Base-by-base conservation (phyloP, 1,140 invertebrate species). In the Sitodiplosis mosellana region DNA sequence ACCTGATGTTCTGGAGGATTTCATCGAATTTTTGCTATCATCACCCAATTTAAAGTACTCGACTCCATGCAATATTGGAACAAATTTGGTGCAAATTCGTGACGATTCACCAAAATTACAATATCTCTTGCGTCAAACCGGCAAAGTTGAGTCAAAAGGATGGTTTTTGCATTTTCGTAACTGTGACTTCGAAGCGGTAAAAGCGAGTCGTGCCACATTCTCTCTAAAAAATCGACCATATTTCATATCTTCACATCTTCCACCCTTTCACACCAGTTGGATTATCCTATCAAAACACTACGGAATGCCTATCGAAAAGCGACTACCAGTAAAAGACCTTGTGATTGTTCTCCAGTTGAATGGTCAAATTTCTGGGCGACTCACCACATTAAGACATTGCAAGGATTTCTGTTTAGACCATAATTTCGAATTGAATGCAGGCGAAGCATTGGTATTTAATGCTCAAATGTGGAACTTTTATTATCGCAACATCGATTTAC, bases 111-210 rank as follows among this genome's bases (percentile, higher is more conserved):
- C 27, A 27, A 27, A 27, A 10, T 10, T 27, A 27, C 27, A 27
- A 27, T 10, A 27, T 27, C 27, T 27, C 27, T 43, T 18, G 41
- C 17, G 18, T 43, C 18, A 43, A 18, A 11, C 6, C 11, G 2
- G 2, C 18, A 21, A 20, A 20, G 6, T 21, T 5, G 41, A 11
- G 66, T 27, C 27, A 27, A 27, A 71, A 1, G 72, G 72, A 47
- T 82, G 76, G 72, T 83, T 79, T 57, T 70, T 78, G 2, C 78
- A 81, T 53, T 83, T 80, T 75, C 77, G 81, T 61, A 83, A 83
- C 56, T 84, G 81, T 56, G 74, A 80, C 49, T 74, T 73, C 40
- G 66, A 73, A 43, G 74, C 74, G 8, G 75, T 79, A 36, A 60
- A 56, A 52, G 33, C 49, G 2, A 56, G 60, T 34, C 45, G 61